phyloP scores from a whole-genome alignment of 2,113 vertebrate genomes.

The Cyprinus carpio region DNA sequence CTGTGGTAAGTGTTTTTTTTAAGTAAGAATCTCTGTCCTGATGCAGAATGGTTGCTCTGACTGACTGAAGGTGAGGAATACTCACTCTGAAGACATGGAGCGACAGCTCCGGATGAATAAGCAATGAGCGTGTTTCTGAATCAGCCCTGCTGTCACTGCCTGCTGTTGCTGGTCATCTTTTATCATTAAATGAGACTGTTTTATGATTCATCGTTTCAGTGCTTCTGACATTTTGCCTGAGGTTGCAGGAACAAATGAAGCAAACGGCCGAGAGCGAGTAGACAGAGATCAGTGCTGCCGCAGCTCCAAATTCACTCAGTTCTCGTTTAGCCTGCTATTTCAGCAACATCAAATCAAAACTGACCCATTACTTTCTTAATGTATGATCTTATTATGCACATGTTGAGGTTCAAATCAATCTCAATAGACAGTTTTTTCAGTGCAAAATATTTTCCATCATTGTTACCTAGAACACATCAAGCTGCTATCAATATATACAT shows the following conservation, averaged over 20 bases:
- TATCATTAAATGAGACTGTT: conserved; percentile 24
- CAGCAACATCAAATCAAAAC: neutral
- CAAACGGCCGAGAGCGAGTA: neutral
- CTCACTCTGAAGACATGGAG: neutral
- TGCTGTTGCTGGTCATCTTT: conserved; percentile 20
- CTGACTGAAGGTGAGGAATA: neutral
- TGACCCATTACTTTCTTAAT: neutral
- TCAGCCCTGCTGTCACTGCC: conserved; percentile 12
- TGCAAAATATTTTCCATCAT: no score
- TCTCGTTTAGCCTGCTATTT: neutral
- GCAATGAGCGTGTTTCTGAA: conserved; percentile 20
- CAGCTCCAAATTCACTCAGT: neutral
- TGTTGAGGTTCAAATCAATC: neutral
- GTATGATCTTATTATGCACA: neutral
- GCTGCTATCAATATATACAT: no score
- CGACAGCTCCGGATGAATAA: conserved; percentile 23
- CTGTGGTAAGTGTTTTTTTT: neutral
- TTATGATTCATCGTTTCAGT: conserved; percentile 20
- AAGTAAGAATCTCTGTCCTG: neutral
- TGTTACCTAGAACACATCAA: no score
- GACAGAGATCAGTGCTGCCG: neutral
- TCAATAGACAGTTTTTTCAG: no score
- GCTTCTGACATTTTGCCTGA: neutral
- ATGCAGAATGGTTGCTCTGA: neutral
- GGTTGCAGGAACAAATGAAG: neutral